Conservation (phyloP, 2,888 invertebrate species). For the Protophormia terraenovae region DNA sequence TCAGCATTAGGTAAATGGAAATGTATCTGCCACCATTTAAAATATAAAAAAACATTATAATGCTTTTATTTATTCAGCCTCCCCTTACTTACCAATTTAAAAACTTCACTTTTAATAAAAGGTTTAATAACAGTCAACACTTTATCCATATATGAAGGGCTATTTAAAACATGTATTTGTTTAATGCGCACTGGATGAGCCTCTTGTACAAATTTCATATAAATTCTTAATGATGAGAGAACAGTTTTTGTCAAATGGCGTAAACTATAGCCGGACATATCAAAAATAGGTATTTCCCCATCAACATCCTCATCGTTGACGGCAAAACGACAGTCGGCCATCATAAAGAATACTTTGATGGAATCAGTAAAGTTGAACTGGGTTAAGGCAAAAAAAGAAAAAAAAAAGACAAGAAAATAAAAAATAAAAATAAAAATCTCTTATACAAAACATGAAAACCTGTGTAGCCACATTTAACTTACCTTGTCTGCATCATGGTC, state of each 20-base stretch:
- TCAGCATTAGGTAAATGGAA: slow-evolving; percentile 87
- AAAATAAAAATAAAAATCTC: no score
- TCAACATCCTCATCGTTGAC: slow-evolving; percentile 82
- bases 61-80: neutral
- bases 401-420: no score
- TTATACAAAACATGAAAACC: no score
- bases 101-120: slow-evolving; percentile 86
- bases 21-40: slow-evolving; percentile 86
- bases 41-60: neutral
- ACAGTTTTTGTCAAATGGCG: slow-evolving; percentile 86
- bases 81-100: slow-evolving; percentile 83
- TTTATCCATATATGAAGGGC: slow-evolving; percentile 85
- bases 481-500: slow-evolving; percentile 84
- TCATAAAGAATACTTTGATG: slow-evolving; percentile 87
- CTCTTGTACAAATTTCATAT: slow-evolving; percentile 89
- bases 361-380: slow-evolving; percentile 86
- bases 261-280: slow-evolving; percentile 85
- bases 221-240: slow-evolving; percentile 85
- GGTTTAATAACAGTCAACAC: slow-evolving; percentile 85
- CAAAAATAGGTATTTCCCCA: slow-evolving; percentile 88
- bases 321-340: slow-evolving; percentile 86
- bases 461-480: slow-evolving; percentile 41
- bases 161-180: slow-evolving; percentile 86
- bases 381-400: neutral
- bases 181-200: slow-evolving; percentile 86